These are phyloP conservation scores for Drosophila kikkawai DNA, from an alignment of 1,140 invertebrate genomes.

Conservation along the genomic window DNA sequence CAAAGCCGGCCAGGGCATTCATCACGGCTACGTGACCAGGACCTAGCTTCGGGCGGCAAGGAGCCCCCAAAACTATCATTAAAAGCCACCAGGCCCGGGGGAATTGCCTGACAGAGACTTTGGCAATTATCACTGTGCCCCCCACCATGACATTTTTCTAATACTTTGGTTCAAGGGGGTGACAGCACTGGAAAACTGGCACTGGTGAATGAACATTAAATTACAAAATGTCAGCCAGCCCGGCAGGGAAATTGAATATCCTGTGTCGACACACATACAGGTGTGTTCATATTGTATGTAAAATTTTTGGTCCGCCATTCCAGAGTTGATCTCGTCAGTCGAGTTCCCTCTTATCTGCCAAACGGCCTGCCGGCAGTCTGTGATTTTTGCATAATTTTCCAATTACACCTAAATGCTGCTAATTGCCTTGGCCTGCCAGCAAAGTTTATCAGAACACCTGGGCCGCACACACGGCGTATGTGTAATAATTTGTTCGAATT, in stretches of 20 bases:
- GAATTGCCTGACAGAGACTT: conserved; percentile 34
- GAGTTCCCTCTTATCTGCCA: conserved; percentile 12
- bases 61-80: conserved; percentile 47
- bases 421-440: conserved; percentile 49
- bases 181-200: conserved; percentile 24
- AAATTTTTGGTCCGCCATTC: conserved; percentile 1
- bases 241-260: conserved; percentile 70
- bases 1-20: conserved; percentile 35
- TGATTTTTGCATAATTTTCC: conserved; percentile 74
- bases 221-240: conserved; percentile 37
- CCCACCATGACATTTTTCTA: conserved; percentile 11
- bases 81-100: conserved; percentile 26
- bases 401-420: conserved; percentile 69
- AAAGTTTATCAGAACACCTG: conserved; percentile 49
- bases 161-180: conserved; percentile 13
- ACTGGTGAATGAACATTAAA: conserved; percentile 52
- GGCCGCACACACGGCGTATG: conserved; percentile 49
- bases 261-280: conserved; percentile 24
- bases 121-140: conserved; percentile 51
- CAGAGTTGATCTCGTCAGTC: background rate
- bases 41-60: background rate
- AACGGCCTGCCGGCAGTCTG: conserved; percentile 18
- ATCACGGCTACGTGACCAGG: conserved; percentile 66
- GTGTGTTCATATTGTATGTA: conserved; percentile 5
- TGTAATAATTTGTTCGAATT: conserved; percentile 29